phyloP scores from a whole-genome alignment of 2,888 invertebrate species.

The Ligdia adustata region DNA sequence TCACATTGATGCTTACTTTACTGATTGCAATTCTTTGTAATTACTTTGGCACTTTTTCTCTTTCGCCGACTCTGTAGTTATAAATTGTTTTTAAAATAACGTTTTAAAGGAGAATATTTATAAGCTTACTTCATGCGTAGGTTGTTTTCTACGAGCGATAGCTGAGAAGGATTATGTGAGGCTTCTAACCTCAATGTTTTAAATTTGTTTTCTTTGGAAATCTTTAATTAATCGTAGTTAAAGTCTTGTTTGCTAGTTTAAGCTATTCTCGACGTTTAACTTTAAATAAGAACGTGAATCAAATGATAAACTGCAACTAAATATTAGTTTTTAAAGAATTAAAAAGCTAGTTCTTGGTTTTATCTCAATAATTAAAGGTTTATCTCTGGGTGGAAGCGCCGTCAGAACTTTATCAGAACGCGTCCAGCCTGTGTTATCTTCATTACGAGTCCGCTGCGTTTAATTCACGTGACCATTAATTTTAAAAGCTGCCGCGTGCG shows the following conservation, averaged over 20 bases:
- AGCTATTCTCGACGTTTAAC: too few relatives aligned
- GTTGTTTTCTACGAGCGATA: too few relatives aligned
- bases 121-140: too few relatives aligned
- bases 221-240: too few relatives aligned
- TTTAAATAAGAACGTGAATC: neutral
- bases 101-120: too few relatives aligned
- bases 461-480: constrained; percentile 79
- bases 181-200: too few relatives aligned
- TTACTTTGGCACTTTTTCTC: constrained; percentile 35
- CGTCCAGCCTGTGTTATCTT: constrained; percentile 75
- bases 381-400: constrained; percentile 70
- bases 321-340: constrained; percentile 22
- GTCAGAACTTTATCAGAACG: constrained; percentile 72
- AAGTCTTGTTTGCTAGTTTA: too few relatives aligned
- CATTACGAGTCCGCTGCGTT: constrained; percentile 72
- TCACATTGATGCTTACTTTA: constrained; percentile 13
- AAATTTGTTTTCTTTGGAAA: too few relatives aligned
- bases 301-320: constrained; percentile 2
- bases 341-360: constrained; percentile 53
- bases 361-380: constrained; percentile 77
- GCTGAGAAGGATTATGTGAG: too few relatives aligned
- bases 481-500: constrained; percentile 70
- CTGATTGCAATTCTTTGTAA: constrained; percentile 36
- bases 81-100: too few relatives aligned
- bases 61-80: too few relatives aligned